Percentiles rank a stretch among this genome's conserved stretches.
phyloP scores from a whole-genome alignment of 2,113 vertebrate genomes.

The Psophia crepitans region DNA sequence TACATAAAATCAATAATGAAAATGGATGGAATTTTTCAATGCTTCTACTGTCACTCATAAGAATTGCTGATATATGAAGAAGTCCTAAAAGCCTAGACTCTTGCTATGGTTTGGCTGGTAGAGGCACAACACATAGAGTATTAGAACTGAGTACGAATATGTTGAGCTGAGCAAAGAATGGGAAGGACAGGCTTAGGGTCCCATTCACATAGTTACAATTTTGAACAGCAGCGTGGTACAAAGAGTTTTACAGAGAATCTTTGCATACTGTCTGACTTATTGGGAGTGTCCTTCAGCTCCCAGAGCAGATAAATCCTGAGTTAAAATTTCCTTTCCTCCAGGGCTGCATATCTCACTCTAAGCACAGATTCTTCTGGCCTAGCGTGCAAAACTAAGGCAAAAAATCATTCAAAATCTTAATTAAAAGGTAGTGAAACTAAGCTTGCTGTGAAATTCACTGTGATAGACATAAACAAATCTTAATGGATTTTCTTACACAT shows the following conservation, averaged over 20 bases:
- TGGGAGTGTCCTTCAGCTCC: neutral
- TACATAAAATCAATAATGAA: neutral
- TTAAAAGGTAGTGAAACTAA: neutral
- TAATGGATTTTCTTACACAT: neutral
- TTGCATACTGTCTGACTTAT: neutral
- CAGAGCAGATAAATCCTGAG: neutral
- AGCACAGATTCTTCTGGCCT: neutral
- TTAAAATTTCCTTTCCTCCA: neutral
- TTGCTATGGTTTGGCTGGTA: neutral
- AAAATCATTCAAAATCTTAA: neutral
- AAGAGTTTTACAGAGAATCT: neutral
- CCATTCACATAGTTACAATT: neutral
- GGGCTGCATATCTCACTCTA: neutral
- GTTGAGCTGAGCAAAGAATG: neutral
- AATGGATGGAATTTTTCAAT: neutral
- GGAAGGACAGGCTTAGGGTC: neutral
- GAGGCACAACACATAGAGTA: rapidly evolving
- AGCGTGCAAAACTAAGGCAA: neutral
- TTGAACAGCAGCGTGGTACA: neutral
- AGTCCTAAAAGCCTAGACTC: neutral
- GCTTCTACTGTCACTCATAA: neutral
- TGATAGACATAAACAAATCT: neutral
- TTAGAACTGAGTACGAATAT: neutral
- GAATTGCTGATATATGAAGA: neutral
- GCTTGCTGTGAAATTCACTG: neutral